Base-by-base conservation (phyloP, 1,140 invertebrate species). In the Penaeus chinensis region DNA sequence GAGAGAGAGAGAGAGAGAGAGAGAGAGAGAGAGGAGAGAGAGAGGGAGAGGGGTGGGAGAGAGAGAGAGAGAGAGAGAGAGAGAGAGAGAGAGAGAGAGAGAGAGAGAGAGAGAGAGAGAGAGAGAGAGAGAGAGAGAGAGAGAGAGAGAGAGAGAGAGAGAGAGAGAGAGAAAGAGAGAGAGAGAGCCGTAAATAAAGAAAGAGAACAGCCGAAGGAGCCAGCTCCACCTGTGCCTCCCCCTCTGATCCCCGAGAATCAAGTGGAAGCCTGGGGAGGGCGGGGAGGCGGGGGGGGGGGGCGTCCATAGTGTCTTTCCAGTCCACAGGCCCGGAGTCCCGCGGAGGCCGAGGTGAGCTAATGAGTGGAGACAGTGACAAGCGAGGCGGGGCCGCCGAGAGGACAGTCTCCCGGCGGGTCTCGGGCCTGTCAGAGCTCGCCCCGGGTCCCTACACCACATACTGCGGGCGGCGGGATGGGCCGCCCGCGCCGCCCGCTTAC, bases 311-410 rank as follows among this genome's bases (percentile, higher is more conserved):
- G 54, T 54, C 54, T 54, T 87, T 87, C 85, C 80, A 82, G 79
- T 81, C 80, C 78, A 76, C 60, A 27, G 74, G 69, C 27, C 79
- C 80, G 54, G 54, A 54, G 54, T 54, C 47, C 65, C 85, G 60
- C 61, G 62, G 85, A 81, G 85, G 69, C 66, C 60, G 85, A 87
- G 85, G 85, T 87, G 85, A 87, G 79, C 79, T 87, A 87, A 87
- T 87, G 85, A 87, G 85, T 76, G 66, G 85, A 87, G 85, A 87
- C 85, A 87, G 85, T 87, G 85, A 87, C 85, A 87, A 87, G 85
- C 79, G 85, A 87, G 85, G 85, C 27, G 85, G 79, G 47, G 85
- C 66, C 27, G 60, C 54, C 66, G 54, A 76, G 20, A 76, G 85
- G 85, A 87, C 85, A 87, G 79, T 87, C 47, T 74, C 79, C 54